Evolutionary conservation across 1,140 invertebrate genomes (phyloP).

Genomic region (Drepana arcuata): DNA sequence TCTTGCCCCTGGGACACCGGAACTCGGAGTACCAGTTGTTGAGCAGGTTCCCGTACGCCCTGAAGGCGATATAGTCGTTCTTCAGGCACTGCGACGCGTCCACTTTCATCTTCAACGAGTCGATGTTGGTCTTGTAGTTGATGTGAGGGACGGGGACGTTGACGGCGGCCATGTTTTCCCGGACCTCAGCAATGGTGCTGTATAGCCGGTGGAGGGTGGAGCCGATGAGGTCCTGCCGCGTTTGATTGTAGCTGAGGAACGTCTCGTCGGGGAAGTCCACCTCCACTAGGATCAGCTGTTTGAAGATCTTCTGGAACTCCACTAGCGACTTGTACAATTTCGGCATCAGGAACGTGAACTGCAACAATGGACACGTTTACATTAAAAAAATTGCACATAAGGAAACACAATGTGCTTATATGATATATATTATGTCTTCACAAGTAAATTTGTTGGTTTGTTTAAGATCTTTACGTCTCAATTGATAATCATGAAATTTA

Average conservation of each 20-base stretch:
- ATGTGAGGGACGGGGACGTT: slow-evolving; percentile 31
- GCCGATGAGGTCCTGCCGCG: slow-evolving; percentile 32
- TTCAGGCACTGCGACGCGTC: slow-evolving; percentile 45
- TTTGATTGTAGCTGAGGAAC: slow-evolving; percentile 38
- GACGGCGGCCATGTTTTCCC: slow-evolving; percentile 38
- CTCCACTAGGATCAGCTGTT: slow-evolving; percentile 38
- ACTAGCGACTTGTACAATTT: slow-evolving; percentile 49
- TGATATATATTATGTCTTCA: too few relatives aligned
- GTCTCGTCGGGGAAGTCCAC: slow-evolving; percentile 35
- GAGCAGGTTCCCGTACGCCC: slow-evolving; percentile 48
- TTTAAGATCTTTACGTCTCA: too few relatives aligned
- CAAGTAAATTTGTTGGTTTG: too few relatives aligned
- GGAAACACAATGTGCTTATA: too few relatives aligned
- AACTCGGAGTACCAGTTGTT: slow-evolving; percentile 57
- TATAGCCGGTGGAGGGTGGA: slow-evolving; percentile 32
- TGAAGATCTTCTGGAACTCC: slow-evolving; percentile 46
- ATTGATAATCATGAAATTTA: too few relatives aligned
- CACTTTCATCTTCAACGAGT: slow-evolving; percentile 32
- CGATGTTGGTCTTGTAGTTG: slow-evolving; percentile 30
- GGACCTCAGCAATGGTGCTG: slow-evolving; percentile 44
- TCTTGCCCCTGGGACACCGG: slow-evolving; percentile 44
- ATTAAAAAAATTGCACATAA: too few relatives aligned
- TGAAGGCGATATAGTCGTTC: slow-evolving; percentile 51
- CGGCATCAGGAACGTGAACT: slow-evolving; percentile 52
- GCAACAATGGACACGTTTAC: too few relatives aligned